Conservation (phyloP, 2,113 vertebrate genomes). For the Sphaerodactylus townsendi region DNA sequence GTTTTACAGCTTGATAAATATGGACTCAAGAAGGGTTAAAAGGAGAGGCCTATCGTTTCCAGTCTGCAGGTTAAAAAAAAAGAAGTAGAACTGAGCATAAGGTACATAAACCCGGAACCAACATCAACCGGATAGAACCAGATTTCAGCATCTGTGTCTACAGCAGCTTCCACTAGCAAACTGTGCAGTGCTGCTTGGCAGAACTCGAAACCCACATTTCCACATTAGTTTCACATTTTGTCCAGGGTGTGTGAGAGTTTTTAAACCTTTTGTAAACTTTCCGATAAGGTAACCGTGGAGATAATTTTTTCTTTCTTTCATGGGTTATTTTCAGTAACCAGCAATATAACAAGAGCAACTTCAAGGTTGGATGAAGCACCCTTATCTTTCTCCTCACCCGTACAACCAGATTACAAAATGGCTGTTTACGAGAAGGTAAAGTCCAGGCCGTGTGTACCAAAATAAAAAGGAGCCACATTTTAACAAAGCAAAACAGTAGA, state of each 20-base stretch:
- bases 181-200: conserved; percentile 33
- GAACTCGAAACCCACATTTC: conserved; percentile 35
- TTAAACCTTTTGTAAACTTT: conserved; percentile 45
- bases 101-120: conserved; percentile 14
- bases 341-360: conserved; percentile 32
- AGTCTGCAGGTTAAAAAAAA: conserved; percentile 39
- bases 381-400: not conserved
- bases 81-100: conserved; percentile 13
- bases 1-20: conserved; percentile 68
- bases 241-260: not conserved
- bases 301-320: conserved; percentile 20
- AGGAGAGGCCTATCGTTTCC: conserved; percentile 42
- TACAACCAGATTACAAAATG: not conserved
- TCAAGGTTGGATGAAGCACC: conserved; percentile 39
- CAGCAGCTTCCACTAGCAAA: conserved; percentile 35
- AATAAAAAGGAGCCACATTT: not conserved
- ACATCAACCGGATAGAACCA: conserved; percentile 43
- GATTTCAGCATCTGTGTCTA: conserved; percentile 34
- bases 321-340: conserved; percentile 46
- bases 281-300: not conserved
- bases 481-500: not conserved
- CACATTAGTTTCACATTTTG: conserved; percentile 31
- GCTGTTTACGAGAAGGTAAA: fast-evolving
- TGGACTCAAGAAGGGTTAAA: conserved; percentile 60
- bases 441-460: not conserved